Conservation (phyloP, 2,797 vertebrate genomes). For the Tragopan temminckii region DNA sequence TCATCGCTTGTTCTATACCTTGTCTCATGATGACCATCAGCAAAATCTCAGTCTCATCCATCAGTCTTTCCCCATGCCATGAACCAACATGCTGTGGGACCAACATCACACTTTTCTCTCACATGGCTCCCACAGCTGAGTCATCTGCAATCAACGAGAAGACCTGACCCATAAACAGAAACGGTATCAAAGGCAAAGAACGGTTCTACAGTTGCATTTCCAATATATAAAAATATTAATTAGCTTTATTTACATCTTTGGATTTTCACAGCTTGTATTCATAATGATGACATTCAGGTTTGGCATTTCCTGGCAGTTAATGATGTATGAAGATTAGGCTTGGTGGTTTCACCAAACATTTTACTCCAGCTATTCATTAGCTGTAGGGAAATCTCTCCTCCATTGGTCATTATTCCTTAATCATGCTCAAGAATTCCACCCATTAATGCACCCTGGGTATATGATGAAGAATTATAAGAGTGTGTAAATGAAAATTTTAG, state of each 20-base stretch:
- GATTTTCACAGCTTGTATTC: background rate
- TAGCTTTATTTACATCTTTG: background rate
- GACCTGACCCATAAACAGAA: background rate
- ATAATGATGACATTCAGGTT: background rate
- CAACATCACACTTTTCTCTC: background rate
- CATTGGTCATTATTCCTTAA: background rate
- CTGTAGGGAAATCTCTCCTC: slow-evolving; percentile 46
- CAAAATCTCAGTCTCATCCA: background rate
- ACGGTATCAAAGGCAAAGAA: background rate
- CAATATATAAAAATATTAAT: background rate
- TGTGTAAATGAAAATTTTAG: background rate
- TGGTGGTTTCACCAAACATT: background rate
- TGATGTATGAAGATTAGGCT: background rate
- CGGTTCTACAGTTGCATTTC: background rate
- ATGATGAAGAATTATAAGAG: slow-evolving; percentile 41
- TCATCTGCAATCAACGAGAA: background rate
- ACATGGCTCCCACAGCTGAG: background rate
- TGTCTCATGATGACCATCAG: background rate
- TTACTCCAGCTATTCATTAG: background rate
- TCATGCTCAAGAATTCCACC: slow-evolving; percentile 17
- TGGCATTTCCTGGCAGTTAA: slow-evolving; percentile 36
- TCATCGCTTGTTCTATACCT: background rate
- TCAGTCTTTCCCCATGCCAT: rapidly evolving
- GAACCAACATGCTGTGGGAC: background rate
- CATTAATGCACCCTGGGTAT: slow-evolving; percentile 7